Evolutionary conservation across 2,113 vertebrate species (phyloP).

Genomic region (Gavialis gangeticus): DNA sequence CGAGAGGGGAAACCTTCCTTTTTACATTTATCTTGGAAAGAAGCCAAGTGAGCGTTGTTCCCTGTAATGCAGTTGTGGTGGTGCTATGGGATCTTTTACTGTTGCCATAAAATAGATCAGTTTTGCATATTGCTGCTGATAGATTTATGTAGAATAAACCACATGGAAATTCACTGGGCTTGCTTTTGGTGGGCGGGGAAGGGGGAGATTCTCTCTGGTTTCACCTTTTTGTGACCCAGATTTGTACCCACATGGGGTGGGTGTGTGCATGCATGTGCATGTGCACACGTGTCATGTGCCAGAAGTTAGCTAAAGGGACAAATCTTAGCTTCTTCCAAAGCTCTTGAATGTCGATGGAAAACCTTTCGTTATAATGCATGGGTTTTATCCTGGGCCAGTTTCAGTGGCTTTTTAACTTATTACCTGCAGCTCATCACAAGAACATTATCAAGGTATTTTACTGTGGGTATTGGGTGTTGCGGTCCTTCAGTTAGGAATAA

Average conservation of each 20-base stretch:
- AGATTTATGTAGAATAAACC: not conserved
- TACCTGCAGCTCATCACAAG: not conserved
- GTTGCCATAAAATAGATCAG: not conserved
- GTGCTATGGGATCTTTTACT: not conserved
- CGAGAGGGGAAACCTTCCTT: not conserved
- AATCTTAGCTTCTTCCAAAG: fast-evolving
- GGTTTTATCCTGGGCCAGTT: not conserved
- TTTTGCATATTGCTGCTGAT: not conserved
- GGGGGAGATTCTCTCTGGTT: not conserved
- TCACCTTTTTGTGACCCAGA: not conserved
- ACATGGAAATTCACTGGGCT: not conserved
- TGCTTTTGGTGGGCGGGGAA: not conserved
- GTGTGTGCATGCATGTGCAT: not conserved
- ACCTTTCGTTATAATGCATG: not conserved
- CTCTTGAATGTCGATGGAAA: not conserved
- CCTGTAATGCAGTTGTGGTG: not conserved
- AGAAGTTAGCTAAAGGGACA: not conserved
- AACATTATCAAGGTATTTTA: not conserved
- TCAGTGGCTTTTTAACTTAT: not conserved
- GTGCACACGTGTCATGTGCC: not conserved
- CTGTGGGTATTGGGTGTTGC: not conserved
- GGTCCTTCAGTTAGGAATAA: not conserved
- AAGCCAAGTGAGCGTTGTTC: too few relatives aligned
- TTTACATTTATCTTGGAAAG: not conserved
- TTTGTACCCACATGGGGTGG: not conserved